Evolutionary conservation across 1,140 invertebrate species (phyloP).

Genomic region (Euwallacea similis): DNA sequence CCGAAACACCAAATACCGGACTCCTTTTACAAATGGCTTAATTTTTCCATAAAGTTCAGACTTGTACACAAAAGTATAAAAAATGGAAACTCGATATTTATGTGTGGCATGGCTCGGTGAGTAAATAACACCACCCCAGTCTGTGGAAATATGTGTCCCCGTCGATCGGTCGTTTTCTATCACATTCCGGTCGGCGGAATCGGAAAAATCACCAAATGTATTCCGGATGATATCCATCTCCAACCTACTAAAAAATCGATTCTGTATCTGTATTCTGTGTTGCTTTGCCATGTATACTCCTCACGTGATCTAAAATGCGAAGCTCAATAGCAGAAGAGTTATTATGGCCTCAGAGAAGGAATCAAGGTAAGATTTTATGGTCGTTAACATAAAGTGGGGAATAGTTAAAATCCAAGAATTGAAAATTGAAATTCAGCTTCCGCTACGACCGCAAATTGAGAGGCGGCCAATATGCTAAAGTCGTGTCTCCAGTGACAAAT

Average conservation of each 20-base stretch:
- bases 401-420: conserved; percentile 27
- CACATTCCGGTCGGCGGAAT: conserved; percentile 22
- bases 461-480: conserved; percentile 34
- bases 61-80: conserved; percentile 9
- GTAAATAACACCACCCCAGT: conserved; percentile 23
- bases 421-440: conserved; percentile 33
- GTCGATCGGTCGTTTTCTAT: conserved; percentile 31
- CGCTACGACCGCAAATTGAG: conserved; percentile 29
- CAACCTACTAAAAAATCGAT: conserved; percentile 22
- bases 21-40: neutral
- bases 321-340: neutral
- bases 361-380: conserved; percentile 24
- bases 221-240: conserved; percentile 30
- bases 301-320: neutral
- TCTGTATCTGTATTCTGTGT: neutral
- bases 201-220: conserved; percentile 33
- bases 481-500: conserved; percentile 31
- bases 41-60: conserved; percentile 7
- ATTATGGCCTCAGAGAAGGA: neutral
- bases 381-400: conserved; percentile 1
- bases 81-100: conserved; percentile 25
- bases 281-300: too few relatives aligned
- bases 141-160: conserved; percentile 26
- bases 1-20: too few relatives aligned
- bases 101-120: conserved; percentile 15